phyloP scores from a whole-genome alignment of 1,140 invertebrate genomes.

The Drosophila truncata region DNA sequence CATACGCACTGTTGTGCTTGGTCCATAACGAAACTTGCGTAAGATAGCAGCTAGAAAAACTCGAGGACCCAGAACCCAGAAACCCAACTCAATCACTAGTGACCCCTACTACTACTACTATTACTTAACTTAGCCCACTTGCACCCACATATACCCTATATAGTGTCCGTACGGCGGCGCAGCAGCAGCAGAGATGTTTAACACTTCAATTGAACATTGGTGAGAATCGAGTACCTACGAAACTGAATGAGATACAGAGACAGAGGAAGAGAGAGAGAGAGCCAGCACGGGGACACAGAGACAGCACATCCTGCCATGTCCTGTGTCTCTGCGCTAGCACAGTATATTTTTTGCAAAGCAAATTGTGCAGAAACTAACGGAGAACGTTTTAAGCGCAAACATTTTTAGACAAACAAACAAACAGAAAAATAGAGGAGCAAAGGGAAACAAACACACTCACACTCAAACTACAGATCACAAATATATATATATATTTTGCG shows the following conservation, averaged over 20 bases:
- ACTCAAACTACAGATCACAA: constrained; percentile 57
- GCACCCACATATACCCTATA: constrained; percentile 19
- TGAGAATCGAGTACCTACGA: constrained; percentile 82
- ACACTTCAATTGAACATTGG: constrained; percentile 68
- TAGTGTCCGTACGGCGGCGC: constrained; percentile 41
- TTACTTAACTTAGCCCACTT: constrained; percentile 9
- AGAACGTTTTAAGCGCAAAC: constrained; percentile 63
- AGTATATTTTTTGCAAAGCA: constrained; percentile 80
- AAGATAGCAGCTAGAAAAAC: constrained; percentile 37
- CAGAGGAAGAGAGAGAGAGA: constrained; percentile 6
- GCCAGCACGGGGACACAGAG: neutral
- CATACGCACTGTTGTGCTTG: constrained; percentile 63
- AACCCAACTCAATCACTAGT: constrained; percentile 25
- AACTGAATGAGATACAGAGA: constrained; percentile 61
- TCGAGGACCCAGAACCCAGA: constrained; percentile 43
- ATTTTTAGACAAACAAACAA: constrained; percentile 63
- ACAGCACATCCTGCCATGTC: constrained; percentile 21
- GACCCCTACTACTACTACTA: constrained; percentile 22
- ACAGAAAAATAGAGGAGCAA: constrained; percentile 24
- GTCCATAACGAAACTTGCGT: constrained; percentile 25
- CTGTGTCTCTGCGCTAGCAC: constrained; percentile 33
- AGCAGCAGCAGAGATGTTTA: constrained; percentile 60
- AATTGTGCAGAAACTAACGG: constrained; percentile 68
- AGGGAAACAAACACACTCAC: constrained; percentile 38
- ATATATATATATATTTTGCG: constrained; percentile 72